Evolutionary conservation across 2,888 invertebrate genomes (phyloP).

Genomic region (Sicus ferrugineus): DNA sequence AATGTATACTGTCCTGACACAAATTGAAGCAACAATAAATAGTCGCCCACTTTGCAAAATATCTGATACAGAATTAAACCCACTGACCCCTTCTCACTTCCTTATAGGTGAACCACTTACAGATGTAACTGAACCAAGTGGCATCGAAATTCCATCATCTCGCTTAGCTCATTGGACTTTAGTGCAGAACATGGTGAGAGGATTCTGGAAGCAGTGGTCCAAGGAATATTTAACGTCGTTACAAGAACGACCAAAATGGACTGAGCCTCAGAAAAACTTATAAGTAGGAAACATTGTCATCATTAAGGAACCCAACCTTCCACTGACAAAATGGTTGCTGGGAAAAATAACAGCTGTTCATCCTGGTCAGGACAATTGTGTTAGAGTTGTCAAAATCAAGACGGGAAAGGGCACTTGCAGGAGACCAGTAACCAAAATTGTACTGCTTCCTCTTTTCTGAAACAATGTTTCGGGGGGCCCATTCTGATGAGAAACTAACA

Average conservation of each 20-base stretch:
- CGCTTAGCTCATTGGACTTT: constrained; percentile 35
- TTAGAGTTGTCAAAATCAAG: constrained; percentile 37
- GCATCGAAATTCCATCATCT: constrained; percentile 19
- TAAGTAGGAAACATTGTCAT: constrained; percentile 21
- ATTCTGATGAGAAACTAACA: too few relatives aligned
- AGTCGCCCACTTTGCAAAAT: constrained; percentile 28
- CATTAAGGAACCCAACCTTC: constrained; percentile 38
- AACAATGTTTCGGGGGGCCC: constrained; percentile 1
- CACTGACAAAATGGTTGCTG: constrained; percentile 37
- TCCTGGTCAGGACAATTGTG: constrained; percentile 32
- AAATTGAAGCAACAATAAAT: constrained; percentile 38
- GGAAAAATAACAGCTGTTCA: constrained; percentile 26
- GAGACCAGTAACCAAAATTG: background rate
- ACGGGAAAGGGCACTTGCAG: too few relatives aligned
- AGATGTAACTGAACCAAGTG: constrained; percentile 33
- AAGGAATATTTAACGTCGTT: constrained; percentile 31
- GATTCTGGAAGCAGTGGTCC: constrained; percentile 33
- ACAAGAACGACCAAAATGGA: constrained; percentile 33
- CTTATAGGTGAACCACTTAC: constrained; percentile 37
- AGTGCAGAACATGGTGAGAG: constrained; percentile 38
- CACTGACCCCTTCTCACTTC: constrained; percentile 36
- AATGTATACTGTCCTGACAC: constrained; percentile 41
- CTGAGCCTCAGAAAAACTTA: background rate
- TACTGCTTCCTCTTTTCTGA: background rate
- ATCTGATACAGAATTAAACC: constrained; percentile 36